Base-by-base conservation (phyloP, 2,888 invertebrate genomes). In the Oxystoma pomonae region DNA sequence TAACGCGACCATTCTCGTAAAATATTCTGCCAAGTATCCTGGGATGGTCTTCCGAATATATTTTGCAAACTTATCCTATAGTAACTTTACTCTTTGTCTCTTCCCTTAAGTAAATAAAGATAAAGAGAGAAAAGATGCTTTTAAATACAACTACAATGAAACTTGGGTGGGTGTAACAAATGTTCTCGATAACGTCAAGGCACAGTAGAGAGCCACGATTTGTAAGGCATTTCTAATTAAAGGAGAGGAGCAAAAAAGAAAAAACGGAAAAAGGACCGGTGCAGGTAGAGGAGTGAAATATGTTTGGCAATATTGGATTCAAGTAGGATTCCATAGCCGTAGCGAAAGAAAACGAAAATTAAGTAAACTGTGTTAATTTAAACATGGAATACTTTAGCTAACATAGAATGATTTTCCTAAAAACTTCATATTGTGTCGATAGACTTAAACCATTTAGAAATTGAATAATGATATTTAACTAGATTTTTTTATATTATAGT, bases 1-100 rank as follows among this genome's bases (percentile, higher is more conserved):
- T 53, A 64, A 67, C 59, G 72, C 70, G 72, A 72, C 72, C 71
- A 70, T 74, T 74, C 69, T 69, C 66, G 71, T 74, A 75, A 75
- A 75, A 76, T 74, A 74, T 74, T 71, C 72, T 70, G 67, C 72
- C 69, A 73, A 65, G 17, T 53, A 57, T 19, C 57, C 19, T 35
- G 35, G 35, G 35, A 35, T 3, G 35, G 35, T 35, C 35, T 35
- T 3, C 12, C 5, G 35, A 35, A 12, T 7, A 35, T 35, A 35
- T 35, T 35, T 35, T 12, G 35, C 35, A 3, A 35, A 35, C 35
- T 35, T 35, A 35, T 35, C 35, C 35, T 12, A 35, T 7, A 35
- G 12, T 7, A 35, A 35, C 12, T 35, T 35, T 12, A 3, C 35
- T 35, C 12, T 12, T 35, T 35, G 35, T 35, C 12, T 35, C 12